phyloP scores from a whole-genome alignment of 2,113 vertebrate genomes.

The Syngnathus floridae region DNA sequence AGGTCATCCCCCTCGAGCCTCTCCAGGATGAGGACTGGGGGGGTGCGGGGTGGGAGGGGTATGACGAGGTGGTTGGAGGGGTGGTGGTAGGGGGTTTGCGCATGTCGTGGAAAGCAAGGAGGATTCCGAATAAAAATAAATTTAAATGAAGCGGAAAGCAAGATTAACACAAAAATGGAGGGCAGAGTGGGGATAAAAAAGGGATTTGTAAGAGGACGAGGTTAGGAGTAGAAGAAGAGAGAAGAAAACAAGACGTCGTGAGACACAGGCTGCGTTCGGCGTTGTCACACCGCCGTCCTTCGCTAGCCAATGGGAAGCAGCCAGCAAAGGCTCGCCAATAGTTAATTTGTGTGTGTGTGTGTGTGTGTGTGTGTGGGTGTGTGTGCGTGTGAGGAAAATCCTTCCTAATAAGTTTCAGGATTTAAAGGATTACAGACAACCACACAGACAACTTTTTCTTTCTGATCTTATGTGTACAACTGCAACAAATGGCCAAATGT shows the following conservation, averaged over 20 bases:
- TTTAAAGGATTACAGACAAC: too few species aligned
- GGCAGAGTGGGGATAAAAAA: constrained; percentile 12
- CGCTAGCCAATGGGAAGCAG: too few species aligned
- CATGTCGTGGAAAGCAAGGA: neutral
- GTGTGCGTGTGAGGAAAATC: too few species aligned
- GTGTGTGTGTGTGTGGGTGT: too few species aligned
- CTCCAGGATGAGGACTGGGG: constrained; percentile 83
- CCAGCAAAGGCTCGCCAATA: too few species aligned
- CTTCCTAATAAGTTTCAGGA: too few species aligned
- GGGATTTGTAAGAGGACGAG: constrained; percentile 39
- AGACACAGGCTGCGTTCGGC: constrained; percentile 7
- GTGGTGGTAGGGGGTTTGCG: neutral
- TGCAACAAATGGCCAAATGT: too few species aligned
- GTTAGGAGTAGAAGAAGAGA: constrained; percentile 34
- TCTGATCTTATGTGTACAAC: too few species aligned
- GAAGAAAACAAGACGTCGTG: constrained; percentile 27
- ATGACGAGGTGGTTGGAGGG: neutral
- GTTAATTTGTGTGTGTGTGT: too few species aligned
- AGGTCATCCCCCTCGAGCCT: constrained; percentile 75
- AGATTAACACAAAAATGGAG: neutral
- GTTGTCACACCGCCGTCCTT: constrained; percentile 34
- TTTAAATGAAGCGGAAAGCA: neutral
- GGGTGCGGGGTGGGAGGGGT: neutral
- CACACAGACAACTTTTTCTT: too few species aligned
- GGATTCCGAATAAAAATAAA: neutral